Base-by-base conservation (phyloP, 2,113 vertebrate species). In the Astur gentilis region DNA sequence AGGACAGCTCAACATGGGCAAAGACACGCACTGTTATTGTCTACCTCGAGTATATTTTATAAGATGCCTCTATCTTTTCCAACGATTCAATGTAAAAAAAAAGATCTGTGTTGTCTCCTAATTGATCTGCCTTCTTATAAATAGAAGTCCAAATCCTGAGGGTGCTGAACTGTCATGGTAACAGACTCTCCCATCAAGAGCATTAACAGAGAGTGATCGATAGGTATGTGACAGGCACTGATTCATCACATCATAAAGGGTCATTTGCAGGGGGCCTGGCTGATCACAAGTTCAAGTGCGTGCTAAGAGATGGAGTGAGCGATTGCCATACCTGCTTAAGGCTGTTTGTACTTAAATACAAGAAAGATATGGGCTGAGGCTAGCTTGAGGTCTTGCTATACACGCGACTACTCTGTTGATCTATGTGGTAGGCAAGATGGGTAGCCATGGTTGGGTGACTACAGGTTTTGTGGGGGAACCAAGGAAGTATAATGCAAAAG, bases 401-500 rank as follows among this genome's bases (percentile, higher is more conserved):
- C 50, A 25, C 5, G 23, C 34, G 19, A 25, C 34, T 31, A 18
- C 26, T 73, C 26, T 70, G 20, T 42, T 55, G 52, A 18, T 50
- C 75, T 52, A 0, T 14, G 61, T 66, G 58, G 52, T 65, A 61
- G 83, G 57, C 61, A 83, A 50, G 83, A 55, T 50, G 89, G 73
- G 89, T 95, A 96, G 94, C 93, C 81, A 20, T 7, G 64, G 88
- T 5, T 81, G 70, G 61, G 42, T 90, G 65, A 57, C 83, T 75
- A 18, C 70, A 87, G 89, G 82, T 96, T 93, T 92, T 86, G 61
- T 38, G 73, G 40, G 78, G 66, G 45, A 88, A 75, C 61, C 71
- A 66, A 93, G 92, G 76, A 94, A 94, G 67, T 62, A 50, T 61
- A 80, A 87, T 67, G 87, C 93, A 66, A 80, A 96, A 89, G 90